Evolutionary conservation across 2,888 invertebrate genomes (phyloP).

Genomic region (Platynereis dumerilii): DNA sequence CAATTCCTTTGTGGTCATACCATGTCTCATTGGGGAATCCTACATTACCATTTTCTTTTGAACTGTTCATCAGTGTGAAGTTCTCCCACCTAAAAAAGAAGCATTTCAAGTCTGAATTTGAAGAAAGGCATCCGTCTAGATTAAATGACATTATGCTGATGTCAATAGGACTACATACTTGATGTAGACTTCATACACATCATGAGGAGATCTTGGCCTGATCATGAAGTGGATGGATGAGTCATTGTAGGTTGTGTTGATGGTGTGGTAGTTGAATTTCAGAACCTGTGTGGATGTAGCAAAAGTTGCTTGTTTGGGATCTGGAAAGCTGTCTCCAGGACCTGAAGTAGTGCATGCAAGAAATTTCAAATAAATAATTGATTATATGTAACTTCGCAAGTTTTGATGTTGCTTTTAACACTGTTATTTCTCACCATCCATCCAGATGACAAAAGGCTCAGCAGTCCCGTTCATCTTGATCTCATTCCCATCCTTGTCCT

Average conservation of each 20-base stretch:
- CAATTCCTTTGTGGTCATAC: conserved; percentile 45
- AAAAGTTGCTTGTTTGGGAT: conserved; percentile 1
- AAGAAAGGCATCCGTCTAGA: not conserved
- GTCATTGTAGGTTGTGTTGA: conserved; percentile 49
- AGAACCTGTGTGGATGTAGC: conserved; percentile 21
- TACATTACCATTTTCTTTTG: no score
- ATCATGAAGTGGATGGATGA: conserved; percentile 52
- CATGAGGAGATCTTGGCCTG: conserved; percentile 39
- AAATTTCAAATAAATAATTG: conserved; percentile 8
- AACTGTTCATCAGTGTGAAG: not conserved
- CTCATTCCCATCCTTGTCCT: conserved; percentile 39
- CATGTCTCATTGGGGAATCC: conserved; percentile 56
- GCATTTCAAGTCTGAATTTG: not conserved
- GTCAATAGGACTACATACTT: conserved; percentile 19
- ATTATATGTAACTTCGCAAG: no score
- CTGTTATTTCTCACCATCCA: conserved; percentile 34
- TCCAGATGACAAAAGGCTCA: conserved; percentile 46
- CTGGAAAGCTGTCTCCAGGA: no score
- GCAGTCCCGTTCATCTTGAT: conserved; percentile 40
- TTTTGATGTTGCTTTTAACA: not conserved
- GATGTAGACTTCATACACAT: conserved; percentile 39
- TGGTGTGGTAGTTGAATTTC: conserved; percentile 31
- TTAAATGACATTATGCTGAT: no score
- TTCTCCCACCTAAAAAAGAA: not conserved
- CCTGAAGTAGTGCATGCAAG: no score